Evolutionary conservation across 1,140 invertebrate genomes (phyloP), one percentile per base, ranked within the genome.

Genomic region (Tetragnatha versicolor): DNA sequence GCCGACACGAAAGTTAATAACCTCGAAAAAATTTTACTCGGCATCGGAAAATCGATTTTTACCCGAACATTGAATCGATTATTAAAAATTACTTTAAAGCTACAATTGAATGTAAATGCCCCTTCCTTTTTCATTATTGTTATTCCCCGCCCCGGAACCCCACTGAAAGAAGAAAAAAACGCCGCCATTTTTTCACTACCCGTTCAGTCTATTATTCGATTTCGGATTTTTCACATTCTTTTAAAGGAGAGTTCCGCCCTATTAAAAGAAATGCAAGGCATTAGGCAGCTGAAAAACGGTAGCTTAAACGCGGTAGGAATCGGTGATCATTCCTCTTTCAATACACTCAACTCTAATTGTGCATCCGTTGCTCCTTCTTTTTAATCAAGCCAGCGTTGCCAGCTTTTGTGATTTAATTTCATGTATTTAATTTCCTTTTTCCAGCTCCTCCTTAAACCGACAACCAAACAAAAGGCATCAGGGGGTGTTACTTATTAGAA

Each of bases 61-160:
- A 42, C 10, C 65, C 17, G 60, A 60, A 37, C 53, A 45, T 27
- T 72, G 14, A 72, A 72, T 72, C 69, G 69, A 72, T 72, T 72
- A 72, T 72, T 72, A 72, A 58, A 72, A 72, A 72, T 72, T 72
- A 72, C 69, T 72, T 60, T 72, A 72, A 72, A 60, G 47, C 53
- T 39, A 22, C 69, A 72, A 72, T 72, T 72, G 51, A 72, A 60
- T 72, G 53, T 35, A 60, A 72, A 72, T 60, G 69, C 51, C 25
- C 31, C 27, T 39, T 60, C 45, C 29, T 68, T 31, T 33, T 49
- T 31, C 25, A 14, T 20, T 5, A 33, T n/a, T n/a, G n/a, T n/a
- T n/a, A n/a, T n/a, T n/a, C n/a, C n/a, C n/a, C n/a, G n/a, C n/a
- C n/a, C n/a, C n/a, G n/a, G n/a, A n/a, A n/a, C n/a, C n/a, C n/a